phyloP scores from a whole-genome alignment of 2,797 vertebrate genomes.

The Amblyraja radiata region DNA sequence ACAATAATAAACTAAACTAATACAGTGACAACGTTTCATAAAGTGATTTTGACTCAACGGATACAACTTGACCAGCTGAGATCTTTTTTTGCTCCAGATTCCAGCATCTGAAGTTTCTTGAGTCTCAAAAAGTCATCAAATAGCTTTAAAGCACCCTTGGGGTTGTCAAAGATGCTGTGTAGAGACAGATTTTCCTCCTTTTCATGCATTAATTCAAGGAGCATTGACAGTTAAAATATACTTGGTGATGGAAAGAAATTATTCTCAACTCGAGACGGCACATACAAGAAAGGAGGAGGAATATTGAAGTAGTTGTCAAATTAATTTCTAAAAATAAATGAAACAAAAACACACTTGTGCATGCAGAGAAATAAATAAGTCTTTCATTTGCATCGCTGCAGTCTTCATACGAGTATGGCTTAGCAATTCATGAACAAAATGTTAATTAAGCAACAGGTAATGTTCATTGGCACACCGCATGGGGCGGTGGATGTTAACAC shows the following conservation, averaged over 20 bases:
- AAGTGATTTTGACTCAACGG: neutral
- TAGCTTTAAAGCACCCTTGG: neutral
- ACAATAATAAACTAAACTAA: too few species aligned
- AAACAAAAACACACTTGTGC: neutral
- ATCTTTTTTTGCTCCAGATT: too few species aligned
- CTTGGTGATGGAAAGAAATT: neutral
- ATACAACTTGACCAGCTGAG: too few species aligned
- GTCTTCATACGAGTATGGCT: neutral
- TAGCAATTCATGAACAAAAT: neutral
- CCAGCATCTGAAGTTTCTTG: too few species aligned
- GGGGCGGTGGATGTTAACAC: neutral
- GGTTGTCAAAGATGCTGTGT: too few species aligned
- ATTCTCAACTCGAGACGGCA: neutral
- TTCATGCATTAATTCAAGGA: neutral
- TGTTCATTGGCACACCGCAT: neutral
- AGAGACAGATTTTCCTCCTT: neutral
- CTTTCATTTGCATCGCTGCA: neutral
- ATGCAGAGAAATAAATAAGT: too few species aligned
- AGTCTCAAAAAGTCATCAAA: neutral
- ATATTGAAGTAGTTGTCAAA: neutral
- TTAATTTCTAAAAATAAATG: neutral
- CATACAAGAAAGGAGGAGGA: neutral
- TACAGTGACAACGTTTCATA: neutral
- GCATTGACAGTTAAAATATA: neutral
- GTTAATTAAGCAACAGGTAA: neutral